A percentile compares a stretch with the other conserved stretches of the same genome.
Conservation (phyloP, 2,113 vertebrate species). For the Trichomycterus rosablanca region DNA sequence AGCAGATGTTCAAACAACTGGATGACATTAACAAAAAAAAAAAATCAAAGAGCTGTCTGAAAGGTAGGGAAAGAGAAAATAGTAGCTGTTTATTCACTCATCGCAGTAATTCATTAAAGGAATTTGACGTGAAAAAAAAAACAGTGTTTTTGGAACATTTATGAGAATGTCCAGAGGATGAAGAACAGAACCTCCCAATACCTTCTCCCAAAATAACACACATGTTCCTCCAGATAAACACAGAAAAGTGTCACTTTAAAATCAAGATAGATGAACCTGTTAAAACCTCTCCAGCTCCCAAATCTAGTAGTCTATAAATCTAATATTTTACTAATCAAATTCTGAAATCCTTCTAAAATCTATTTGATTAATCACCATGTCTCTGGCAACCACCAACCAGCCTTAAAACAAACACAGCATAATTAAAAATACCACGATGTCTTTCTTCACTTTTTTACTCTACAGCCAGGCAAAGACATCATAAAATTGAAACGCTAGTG, state of each 20-base stretch:
- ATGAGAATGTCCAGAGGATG: neutral
- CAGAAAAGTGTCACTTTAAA: slow-evolving; percentile 16
- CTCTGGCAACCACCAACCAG: neutral
- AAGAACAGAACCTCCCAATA: neutral
- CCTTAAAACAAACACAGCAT: slow-evolving; percentile 1
- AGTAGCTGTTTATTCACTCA: slow-evolving; percentile 10
- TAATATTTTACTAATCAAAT: slow-evolving; percentile 10
- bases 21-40: neutral
- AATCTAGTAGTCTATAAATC: slow-evolving; percentile 28
- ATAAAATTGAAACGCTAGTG: too few species aligned
- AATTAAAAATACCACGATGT: slow-evolving; percentile 8
- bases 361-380: slow-evolving; percentile 14
- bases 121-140: slow-evolving; percentile 10
- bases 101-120: slow-evolving; percentile 11
- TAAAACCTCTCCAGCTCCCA: slow-evolving; percentile 2
- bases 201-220: slow-evolving; percentile 2
- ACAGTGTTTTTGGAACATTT: slow-evolving; percentile 18
- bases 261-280: slow-evolving; percentile 17
- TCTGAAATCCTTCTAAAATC: neutral
- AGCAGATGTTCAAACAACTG: slow-evolving; percentile 43
- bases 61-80: neutral
- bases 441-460: too few species aligned
- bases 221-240: slow-evolving; percentile 14
- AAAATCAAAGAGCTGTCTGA: neutral
- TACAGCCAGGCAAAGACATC: too few species aligned